phyloP scores from a whole-genome alignment of 1,140 invertebrate species.

The Halictus rubicundus region DNA sequence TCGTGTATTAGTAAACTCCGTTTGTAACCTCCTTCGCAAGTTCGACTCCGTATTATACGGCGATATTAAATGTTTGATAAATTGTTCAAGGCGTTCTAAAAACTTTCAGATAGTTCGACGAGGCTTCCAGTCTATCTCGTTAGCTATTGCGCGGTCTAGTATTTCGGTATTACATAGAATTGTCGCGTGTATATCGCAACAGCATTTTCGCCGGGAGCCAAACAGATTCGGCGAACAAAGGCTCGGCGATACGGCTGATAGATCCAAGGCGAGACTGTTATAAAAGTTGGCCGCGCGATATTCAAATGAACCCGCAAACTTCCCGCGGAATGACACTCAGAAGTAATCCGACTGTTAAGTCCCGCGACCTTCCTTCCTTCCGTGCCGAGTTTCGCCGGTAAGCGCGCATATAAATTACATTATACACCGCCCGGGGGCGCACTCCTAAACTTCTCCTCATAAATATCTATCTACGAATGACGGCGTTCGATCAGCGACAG shows the following conservation, averaged over 20 bases:
- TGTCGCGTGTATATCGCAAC: background rate
- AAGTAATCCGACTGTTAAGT: constrained; percentile 34
- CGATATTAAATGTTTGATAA: no score
- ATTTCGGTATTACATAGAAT: no score
- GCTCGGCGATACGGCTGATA: background rate
- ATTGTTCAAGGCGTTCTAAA: no score
- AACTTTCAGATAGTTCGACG: no score
- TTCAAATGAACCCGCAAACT: constrained; percentile 31
- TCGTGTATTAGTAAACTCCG: no score
- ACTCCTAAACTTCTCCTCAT: background rate
- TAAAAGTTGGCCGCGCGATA: constrained; percentile 32
- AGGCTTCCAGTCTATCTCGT: no score
- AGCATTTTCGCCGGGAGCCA: background rate
- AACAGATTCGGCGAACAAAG: background rate
- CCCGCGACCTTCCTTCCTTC: constrained; percentile 27
- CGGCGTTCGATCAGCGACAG: background rate
- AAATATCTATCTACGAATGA: background rate
- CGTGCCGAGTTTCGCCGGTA: constrained; percentile 8
- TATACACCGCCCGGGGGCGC: background rate
- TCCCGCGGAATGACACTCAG: constrained; percentile 1
- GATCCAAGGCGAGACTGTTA: constrained; percentile 2
- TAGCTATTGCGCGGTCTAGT: no score
- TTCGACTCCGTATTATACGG: no score
- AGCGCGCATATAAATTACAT: constrained; percentile 36
- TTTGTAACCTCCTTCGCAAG: no score